Evolutionary conservation across 1,140 invertebrate genomes (phyloP), one percentile per base, ranked within the genome.

Genomic region (Heterodera carotae): DNA sequence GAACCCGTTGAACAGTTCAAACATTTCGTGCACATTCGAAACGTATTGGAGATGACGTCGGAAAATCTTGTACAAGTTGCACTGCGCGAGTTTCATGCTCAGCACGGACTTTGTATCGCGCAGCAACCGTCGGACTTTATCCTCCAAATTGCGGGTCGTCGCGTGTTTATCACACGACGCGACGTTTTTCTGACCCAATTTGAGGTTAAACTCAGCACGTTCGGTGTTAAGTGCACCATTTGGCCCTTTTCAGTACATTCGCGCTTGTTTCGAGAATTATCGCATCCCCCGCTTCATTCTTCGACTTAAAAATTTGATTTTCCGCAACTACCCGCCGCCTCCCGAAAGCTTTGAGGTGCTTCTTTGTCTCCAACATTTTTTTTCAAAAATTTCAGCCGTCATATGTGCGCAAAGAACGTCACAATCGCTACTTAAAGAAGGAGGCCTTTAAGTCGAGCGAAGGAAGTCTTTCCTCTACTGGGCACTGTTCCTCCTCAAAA

Each of bases 261-360:
- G 84, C 36, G 83, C 84, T 0, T 77, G 76, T 39, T 80, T 85
- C 27, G 84, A 86, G 75, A 86, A 87, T 70, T 85, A 86, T 69
- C 77, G 83, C 36, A 80, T 69, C n/a, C 84, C 84, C 8, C 75
- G 56, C 15, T 76, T 85, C 25, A 69, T 85, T 25, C 31, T 85
- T 12, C 64, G 84, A 27, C 72, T 76, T 2, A 75, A 82, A 64
- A 39, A 56, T 10, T 33, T 69, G 18, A 76, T 85, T 31, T 80
- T 86, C 33, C 29, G 39, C 22, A 48, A 86, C 7, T 85, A 79
- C 56, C 69, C 73, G 2, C 43, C 36, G 2, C 84, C 84, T 18
- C 76, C 80, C 3, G 75, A 74, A 48, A 76, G 85, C 0, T 85
- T 84, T 64, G 80, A 78, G 69, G 82, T 83, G n/a, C 33, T 34